phyloP scores from a whole-genome alignment of 1,140 invertebrate species.

The Sitophilus oryzae region DNA sequence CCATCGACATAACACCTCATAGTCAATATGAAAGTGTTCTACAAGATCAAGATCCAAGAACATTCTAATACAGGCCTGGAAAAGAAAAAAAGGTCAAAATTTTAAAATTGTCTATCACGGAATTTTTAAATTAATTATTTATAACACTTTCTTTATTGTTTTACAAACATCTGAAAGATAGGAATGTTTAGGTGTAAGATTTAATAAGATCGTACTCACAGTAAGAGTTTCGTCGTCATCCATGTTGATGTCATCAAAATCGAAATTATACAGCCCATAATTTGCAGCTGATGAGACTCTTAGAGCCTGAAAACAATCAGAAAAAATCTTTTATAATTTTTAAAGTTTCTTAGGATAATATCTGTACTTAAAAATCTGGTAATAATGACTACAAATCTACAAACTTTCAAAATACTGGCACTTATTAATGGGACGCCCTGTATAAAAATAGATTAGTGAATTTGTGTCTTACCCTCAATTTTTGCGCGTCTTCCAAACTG shows the following conservation, averaged over 20 bases:
- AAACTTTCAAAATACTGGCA: too few species aligned
- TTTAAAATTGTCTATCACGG: too few species aligned
- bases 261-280: constrained; percentile 76
- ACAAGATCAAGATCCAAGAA: constrained; percentile 87
- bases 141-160: not conserved
- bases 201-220: constrained; percentile 47
- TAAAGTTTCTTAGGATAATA: too few species aligned
- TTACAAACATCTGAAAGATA: not conserved
- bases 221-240: constrained; percentile 79
- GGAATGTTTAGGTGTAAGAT: too few species aligned
- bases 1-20: constrained; percentile 84
- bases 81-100: too few species aligned
- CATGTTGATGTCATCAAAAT: constrained; percentile 81
- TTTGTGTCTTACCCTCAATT: constrained; percentile 62
- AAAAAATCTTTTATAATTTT: not conserved
- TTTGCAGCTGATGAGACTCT: constrained; percentile 77
- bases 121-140: not conserved
- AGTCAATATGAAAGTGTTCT: constrained; percentile 85
- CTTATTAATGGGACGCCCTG: too few species aligned
- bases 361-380: not conserved
- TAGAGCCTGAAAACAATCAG: constrained; percentile 40
- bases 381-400: not conserved
- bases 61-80: constrained; percentile 79
- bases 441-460: not conserved
- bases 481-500: constrained; percentile 78